Conservation (phyloP, 1,140 invertebrate species). For the Micrasema longulum region DNA sequence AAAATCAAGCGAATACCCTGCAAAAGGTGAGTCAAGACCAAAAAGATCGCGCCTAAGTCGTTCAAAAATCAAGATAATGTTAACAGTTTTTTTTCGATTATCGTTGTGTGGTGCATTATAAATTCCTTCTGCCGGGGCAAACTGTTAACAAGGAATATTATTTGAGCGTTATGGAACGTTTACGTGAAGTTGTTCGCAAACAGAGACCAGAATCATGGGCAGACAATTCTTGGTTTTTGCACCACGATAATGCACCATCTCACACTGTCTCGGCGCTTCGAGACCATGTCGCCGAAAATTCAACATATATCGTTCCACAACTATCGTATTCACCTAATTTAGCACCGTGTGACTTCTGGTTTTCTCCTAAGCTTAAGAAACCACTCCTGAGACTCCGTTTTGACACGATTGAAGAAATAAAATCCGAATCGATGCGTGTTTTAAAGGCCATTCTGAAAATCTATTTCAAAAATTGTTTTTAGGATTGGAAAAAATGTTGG, state of each 20-base stretch:
- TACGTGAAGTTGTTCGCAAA: too few species aligned
- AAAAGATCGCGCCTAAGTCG: too few species aligned
- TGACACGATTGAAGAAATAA: slow-evolving; percentile 31
- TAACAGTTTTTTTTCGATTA: too few species aligned
- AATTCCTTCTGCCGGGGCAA: too few species aligned
- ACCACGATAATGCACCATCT: slow-evolving; percentile 30
- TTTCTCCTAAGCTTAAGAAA: slow-evolving; percentile 4
- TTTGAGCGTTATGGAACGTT: too few species aligned
- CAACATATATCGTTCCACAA: slow-evolving; percentile 9
- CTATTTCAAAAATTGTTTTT: slow-evolving; percentile 19
- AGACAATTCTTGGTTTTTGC: slow-evolving; percentile 4
- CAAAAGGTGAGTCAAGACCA: too few species aligned
- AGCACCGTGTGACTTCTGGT: slow-evolving; percentile 11
- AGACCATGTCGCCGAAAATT: slow-evolving; percentile 23
- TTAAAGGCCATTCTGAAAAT: slow-evolving; percentile 23
- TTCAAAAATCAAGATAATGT: too few species aligned
- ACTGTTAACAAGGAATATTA: too few species aligned
- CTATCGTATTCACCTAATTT: slow-evolving; percentile 26
- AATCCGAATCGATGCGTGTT: slow-evolving; percentile 35
- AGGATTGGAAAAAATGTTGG: slow-evolving; percentile 12
- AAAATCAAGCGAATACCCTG: too few species aligned
- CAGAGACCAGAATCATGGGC: neutral
- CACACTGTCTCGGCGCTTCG: slow-evolving; percentile 25
- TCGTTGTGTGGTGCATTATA: too few species aligned
- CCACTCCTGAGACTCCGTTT: neutral